Evolutionary conservation across 1,140 invertebrate species (phyloP), one percentile per base, ranked within the genome.

Genomic region (Drosophila ogumai): DNA sequence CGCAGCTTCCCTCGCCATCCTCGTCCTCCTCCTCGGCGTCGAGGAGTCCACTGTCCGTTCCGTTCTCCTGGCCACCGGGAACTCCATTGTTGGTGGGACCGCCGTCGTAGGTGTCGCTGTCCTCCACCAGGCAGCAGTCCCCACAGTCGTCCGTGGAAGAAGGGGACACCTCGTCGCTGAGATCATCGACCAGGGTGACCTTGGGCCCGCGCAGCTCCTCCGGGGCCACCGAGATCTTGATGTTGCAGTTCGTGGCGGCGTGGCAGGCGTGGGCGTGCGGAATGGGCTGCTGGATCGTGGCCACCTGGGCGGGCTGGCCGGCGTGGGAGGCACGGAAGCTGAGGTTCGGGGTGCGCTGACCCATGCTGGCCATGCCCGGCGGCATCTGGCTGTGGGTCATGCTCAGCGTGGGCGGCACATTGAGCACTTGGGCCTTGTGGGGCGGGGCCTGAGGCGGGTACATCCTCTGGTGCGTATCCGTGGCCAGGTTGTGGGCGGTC

Each of bases 381-480:
- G 91, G 85, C 88, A 92, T 92, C 47, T 92, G 91, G 8, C 68
- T 82, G 58, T 90, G 80, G 19, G 85, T 76, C 79, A 92, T 90
- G 58, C 82, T 92, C 22, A 92, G 38, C 9, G 88, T 91, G 52
- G 91, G 91, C 34, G 91, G 88, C 3, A 92, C 91, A 69, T 60
- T 92, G 22, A 92, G 63, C 31, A 77, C 82, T 4, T 10, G 76
- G 32, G 54, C n/a, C 28, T 77, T 90, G 36, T 76, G 65, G 1
- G 38, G 9, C 7, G 63, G 31, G 32, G 65, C 44, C 25, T 74
- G 67, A 32, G 73, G 47, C 4, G 60, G 59, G 41, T 91, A 84
- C 50, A 73, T 72, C 41, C 82, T 52, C 40, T 84, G 80, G 69
- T 91, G 79, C 40, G 75, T 90, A 44, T 91, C 90, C 28, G 82